Percentiles rank a stretch among this genome's conserved stretches.
These are phyloP conservation scores for Hipposideros larvatus DNA, from an alignment of 2,797 vertebrate genomes.

Conservation along the genomic window DNA sequence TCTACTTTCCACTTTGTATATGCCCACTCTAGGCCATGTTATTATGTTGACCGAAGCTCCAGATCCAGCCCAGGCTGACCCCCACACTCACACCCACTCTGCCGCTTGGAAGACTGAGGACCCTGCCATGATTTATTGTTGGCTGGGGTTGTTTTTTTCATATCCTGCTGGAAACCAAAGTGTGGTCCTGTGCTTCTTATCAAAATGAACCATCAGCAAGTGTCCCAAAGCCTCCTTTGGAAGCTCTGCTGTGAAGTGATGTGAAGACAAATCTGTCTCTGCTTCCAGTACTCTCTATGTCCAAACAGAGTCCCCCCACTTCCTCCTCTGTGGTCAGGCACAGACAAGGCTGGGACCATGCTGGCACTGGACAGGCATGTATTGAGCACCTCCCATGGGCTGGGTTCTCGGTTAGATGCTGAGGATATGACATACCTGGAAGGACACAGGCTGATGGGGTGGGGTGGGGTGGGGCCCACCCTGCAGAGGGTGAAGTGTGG, in stretches of 20 bases:
- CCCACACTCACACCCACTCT: neutral
- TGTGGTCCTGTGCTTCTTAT: neutral
- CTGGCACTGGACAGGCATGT: too few species aligned
- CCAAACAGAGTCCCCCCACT: neutral
- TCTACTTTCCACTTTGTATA: neutral
- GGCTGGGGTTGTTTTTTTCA: neutral
- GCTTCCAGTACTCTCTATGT: neutral
- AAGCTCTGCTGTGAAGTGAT: neutral
- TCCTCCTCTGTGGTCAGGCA: neutral
- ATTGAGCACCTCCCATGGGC: neutral
- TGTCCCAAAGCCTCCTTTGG: neutral
- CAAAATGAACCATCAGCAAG: neutral
- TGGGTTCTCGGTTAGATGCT: neutral
- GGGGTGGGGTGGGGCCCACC: rapidly evolving
- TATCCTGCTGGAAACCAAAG: neutral
- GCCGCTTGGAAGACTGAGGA: neutral
- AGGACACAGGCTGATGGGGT: neutral
- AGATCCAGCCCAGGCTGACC: neutral
- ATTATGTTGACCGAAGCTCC: neutral
- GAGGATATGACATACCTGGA: neutral
- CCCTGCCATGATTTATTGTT: neutral
- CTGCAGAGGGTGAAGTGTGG: neutral
- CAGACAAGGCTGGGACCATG: neutral
- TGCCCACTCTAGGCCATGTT: neutral
- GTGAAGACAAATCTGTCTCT: neutral